Evolutionary conservation across 2,888 invertebrate genomes (phyloP), one percentile per base, ranked within the genome.

Genomic region (Lithophane socia): DNA sequence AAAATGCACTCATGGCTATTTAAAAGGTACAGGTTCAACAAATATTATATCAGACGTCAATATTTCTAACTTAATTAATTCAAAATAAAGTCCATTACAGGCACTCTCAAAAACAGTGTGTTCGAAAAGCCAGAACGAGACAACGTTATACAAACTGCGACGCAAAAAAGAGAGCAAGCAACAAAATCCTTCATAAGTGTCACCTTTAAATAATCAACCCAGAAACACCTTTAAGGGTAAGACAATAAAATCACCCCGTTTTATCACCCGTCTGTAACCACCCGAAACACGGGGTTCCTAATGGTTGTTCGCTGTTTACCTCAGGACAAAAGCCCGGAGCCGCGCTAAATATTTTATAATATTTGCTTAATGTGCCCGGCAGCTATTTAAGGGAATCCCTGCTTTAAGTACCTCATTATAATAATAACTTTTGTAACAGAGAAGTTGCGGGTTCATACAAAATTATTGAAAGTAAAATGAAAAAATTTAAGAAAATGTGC

Each of bases 281-380:
- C 73, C 86, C 79, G 49, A 75, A 82, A 84, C 82, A 84, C 83
- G 80, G 80, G 73, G 74, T 72, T 85, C 68, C 79, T 92, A 92
- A 92, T 92, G 92, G 91, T 85, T 86, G 88, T 91, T 90, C 87
- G 82, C 80, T 92, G 92, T 92, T 91, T 89, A 88, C 90, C 88
- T 88, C 83, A 83, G 83, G 90, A 91, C 91, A 91, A 91, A 91
- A 89, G 90, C 89, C 82, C 82, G 67, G 63, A 77, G 83, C 81
- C 61, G 78, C 83, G 88, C 87, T 91, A 90, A 93, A 93, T 91
- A 91, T 92, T 92, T 92, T 92, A 92, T 92, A 91, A 92, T 91
- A 91, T 91, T 92, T 89, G 87, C 87, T 79, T 91, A 91, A 91
- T 92, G 89, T 87, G 89, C 88, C 89, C 90, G 80, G 78, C 84